A percentile compares a stretch with the other conserved stretches of the same genome.
Conservation (phyloP, 2,113 vertebrate species). For the Tauraco erythrolophus region DNA sequence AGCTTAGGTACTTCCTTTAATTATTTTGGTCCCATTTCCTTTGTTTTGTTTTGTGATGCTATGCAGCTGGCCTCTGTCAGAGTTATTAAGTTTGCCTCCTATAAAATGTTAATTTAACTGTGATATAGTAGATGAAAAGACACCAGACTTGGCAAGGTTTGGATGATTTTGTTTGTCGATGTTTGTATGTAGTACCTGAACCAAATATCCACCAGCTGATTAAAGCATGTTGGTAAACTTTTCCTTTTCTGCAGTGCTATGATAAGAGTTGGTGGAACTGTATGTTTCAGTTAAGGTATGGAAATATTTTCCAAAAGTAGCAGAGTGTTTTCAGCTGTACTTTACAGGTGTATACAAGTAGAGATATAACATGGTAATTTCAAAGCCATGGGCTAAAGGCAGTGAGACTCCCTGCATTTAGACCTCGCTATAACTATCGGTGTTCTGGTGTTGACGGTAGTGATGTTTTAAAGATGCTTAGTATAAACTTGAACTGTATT, state of each 20-base stretch:
- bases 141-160: neutral
- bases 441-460: neutral
- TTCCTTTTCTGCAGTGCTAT: neutral
- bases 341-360: neutral
- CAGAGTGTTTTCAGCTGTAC: neutral
- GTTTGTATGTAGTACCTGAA: neutral
- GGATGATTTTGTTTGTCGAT: neutral
- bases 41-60: neutral
- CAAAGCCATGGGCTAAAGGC: neutral
- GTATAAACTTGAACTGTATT: neutral
- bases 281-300: neutral
- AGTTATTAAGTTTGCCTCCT: neutral
- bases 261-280: neutral
- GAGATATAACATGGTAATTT: neutral
- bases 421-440: neutral
- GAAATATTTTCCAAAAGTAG: neutral
- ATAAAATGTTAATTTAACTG: neutral
- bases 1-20: neutral
- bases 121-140: neutral
- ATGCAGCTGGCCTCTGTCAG: neutral
- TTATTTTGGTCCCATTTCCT: neutral
- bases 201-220: neutral
- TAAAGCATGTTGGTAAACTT: neutral
- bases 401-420: fast-evolving
- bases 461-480: neutral